These are phyloP conservation scores for Picathartes gymnocephalus DNA, from an alignment of 2,113 vertebrate species.

Conservation along the genomic window DNA sequence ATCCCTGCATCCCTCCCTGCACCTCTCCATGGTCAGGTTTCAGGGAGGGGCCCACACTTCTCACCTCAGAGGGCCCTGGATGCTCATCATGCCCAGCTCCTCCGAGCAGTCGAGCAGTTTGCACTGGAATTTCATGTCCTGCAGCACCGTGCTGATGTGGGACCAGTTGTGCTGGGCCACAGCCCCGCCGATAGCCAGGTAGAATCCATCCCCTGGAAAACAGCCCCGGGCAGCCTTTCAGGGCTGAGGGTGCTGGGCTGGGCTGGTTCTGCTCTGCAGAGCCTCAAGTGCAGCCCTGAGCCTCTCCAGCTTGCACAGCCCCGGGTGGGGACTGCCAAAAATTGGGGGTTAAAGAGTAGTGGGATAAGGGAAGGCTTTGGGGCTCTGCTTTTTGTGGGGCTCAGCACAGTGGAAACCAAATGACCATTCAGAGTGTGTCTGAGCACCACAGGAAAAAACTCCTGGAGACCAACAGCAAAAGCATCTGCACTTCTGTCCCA, in stretches of 20 bases:
- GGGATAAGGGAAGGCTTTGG: neutral
- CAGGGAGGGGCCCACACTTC: accelerated
- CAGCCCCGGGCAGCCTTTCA: neutral
- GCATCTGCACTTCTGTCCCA: too few relatives aligned
- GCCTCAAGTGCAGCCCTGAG: neutral
- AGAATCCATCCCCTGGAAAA: conserved; percentile 84
- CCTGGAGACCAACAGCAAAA: neutral
- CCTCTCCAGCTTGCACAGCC: neutral
- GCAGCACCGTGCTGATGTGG: conserved; percentile 83
- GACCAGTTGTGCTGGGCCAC: conserved; percentile 94
- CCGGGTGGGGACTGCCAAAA: neutral
- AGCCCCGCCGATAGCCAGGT: conserved; percentile 89
- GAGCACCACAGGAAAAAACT: neutral
- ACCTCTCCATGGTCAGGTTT: neutral
- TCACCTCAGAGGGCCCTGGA: conserved; percentile 94
- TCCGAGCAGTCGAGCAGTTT: conserved; percentile 85
- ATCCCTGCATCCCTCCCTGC: neutral
- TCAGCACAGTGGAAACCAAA: neutral
- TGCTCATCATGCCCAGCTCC: conserved; percentile 93
- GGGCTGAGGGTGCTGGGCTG: accelerated
- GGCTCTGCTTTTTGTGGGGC: neutral
- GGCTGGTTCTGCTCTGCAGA: neutral
- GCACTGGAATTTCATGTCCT: conserved; percentile 83
- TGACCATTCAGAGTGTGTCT: neutral
- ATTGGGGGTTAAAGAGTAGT: too few relatives aligned